Evolutionary conservation across 2,888 invertebrate genomes (phyloP).

Genomic region (Timandra comae): DNA sequence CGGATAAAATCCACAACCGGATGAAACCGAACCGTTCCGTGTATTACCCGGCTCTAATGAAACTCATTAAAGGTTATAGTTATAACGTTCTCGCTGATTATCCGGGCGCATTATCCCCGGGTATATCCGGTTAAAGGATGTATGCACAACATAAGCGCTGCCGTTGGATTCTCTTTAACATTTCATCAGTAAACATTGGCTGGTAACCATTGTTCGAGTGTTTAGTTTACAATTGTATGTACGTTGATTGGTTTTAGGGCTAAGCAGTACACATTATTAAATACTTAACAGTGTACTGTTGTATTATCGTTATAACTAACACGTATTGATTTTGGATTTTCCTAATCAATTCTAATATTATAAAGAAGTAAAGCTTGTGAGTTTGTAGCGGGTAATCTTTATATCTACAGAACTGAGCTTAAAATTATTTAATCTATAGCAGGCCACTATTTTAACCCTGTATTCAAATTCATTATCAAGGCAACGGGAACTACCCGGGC

Average conservation of each 20-base stretch:
- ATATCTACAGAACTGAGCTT: too few relatives aligned
- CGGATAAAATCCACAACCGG: conserved; percentile 5
- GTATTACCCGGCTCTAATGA: conserved; percentile 26
- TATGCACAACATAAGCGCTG: conserved; percentile 9
- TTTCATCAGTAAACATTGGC: conserved; percentile 1
- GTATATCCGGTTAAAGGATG: conserved; percentile 16
- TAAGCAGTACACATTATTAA: neutral
- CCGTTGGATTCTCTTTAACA: conserved; percentile 15
- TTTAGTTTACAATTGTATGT: conserved; percentile 2
- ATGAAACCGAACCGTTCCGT: conserved; percentile 20
- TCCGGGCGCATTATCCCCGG: conserved; percentile 26
- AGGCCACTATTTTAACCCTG: too few relatives aligned
- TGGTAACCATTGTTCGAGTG: conserved; percentile 5
- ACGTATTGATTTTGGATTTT: too few relatives aligned
- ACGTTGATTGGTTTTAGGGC: neutral
- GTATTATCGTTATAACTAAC: too few relatives aligned
- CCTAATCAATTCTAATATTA: too few relatives aligned
- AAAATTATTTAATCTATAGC: too few relatives aligned
- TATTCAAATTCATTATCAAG: too few relatives aligned
- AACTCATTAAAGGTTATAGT: conserved; percentile 39
- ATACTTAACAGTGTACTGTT: too few relatives aligned
- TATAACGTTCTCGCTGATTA: conserved; percentile 34
- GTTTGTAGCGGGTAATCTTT: too few relatives aligned
- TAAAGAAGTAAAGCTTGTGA: too few relatives aligned
- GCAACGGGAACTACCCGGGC: too few relatives aligned